Conservation (phyloP, 1,140 invertebrate genomes). For the Diorhabda carinulata region DNA sequence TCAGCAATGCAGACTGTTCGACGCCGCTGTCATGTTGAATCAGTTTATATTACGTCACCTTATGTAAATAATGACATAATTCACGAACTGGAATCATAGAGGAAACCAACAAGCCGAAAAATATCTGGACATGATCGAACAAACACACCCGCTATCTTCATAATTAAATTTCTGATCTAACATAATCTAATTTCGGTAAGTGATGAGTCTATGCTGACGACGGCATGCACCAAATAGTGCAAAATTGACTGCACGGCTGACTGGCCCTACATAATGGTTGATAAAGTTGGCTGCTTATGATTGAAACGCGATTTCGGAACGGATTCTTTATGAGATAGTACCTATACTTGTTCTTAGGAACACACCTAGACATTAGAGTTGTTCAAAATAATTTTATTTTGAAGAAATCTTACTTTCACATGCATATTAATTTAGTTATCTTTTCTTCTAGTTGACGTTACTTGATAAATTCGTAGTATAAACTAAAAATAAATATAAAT, state of each 20-base stretch:
- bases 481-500: too few species aligned
- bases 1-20: neutral
- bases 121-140: neutral
- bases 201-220: neutral
- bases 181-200: conserved; percentile 2
- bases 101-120: neutral
- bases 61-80: neutral
- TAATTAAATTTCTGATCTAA: conserved; percentile 1
- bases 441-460: too few species aligned
- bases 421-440: too few species aligned
- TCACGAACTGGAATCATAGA: neutral
- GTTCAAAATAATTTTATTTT: too few species aligned
- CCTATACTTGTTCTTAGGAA: too few species aligned
- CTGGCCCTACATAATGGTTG: too few species aligned
- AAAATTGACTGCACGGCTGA: neutral
- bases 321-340: too few species aligned
- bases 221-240: neutral
- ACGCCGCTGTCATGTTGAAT: neutral
- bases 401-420: too few species aligned
- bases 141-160: neutral
- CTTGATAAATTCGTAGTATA: too few species aligned
- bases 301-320: too few species aligned
- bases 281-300: too few species aligned
- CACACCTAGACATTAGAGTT: too few species aligned
- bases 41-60: neutral